Evolutionary conservation across 2,888 invertebrate species (phyloP).

Genomic region (Cantharis rustica): DNA sequence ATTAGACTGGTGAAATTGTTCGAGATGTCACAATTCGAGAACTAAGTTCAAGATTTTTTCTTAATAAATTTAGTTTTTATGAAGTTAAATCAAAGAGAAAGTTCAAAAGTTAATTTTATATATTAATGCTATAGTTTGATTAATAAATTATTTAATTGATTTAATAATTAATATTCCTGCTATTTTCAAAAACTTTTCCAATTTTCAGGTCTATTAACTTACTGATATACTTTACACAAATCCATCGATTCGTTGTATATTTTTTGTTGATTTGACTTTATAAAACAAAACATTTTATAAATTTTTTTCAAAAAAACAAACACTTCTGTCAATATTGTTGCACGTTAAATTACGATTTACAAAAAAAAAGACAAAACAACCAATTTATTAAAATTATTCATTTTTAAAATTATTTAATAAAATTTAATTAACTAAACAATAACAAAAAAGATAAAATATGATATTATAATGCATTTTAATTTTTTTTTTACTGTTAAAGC

Average conservation of each 20-base stretch:
- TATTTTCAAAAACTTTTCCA: neutral
- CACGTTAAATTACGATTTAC: neutral
- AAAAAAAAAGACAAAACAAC: neutral
- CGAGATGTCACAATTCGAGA: neutral
- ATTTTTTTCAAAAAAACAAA: neutral
- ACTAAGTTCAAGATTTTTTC: neutral
- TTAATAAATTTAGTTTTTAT: neutral
- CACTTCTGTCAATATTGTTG: neutral
- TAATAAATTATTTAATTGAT: neutral
- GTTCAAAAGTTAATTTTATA: neutral
- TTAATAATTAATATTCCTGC: neutral
- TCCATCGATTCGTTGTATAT: neutral
- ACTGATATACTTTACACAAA: neutral
- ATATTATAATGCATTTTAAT: too few species aligned
- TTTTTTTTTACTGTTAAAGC: too few species aligned
- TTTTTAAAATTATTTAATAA: too few species aligned
- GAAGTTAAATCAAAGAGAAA: neutral
- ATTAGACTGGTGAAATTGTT: neutral
- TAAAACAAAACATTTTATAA: neutral
- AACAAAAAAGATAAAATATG: too few species aligned
- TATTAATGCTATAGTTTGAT: neutral
- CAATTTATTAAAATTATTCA: neutral
- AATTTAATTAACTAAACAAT: too few species aligned
- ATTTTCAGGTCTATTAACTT: neutral
- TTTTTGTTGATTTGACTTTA: neutral